These are phyloP conservation scores for Hypocryptadius cinnamomeus DNA, from an alignment of 2,113 vertebrate genomes.

Conservation along the genomic window DNA sequence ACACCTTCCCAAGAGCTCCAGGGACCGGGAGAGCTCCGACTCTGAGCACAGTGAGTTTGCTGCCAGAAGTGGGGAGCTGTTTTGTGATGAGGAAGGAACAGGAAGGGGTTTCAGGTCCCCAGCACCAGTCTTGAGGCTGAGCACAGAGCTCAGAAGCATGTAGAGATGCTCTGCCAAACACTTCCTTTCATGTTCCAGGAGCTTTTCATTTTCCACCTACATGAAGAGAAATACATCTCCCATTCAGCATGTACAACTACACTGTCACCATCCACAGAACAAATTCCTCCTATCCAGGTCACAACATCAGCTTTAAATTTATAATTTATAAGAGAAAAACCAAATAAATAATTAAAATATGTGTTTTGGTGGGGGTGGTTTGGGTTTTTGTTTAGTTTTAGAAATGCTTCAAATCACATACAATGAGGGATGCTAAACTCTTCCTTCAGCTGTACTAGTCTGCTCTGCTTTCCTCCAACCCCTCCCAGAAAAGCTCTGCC, in stretches of 20 bases:
- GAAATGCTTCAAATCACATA: neutral
- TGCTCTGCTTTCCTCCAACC: neutral
- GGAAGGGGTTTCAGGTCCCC: neutral
- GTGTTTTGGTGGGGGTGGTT: neutral
- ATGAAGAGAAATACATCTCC: neutral
- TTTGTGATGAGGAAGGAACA: neutral
- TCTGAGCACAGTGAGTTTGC: neutral
- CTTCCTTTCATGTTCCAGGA: slow-evolving; percentile 77
- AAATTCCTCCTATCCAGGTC: neutral
- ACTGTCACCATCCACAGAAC: neutral
- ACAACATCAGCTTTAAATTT: neutral
- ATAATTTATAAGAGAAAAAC: neutral
- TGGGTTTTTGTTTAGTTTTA: neutral
- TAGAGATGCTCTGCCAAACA: slow-evolving; percentile 79
- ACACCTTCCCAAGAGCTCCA: slow-evolving; percentile 76
- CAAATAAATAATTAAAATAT: neutral
- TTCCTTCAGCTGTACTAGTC: neutral
- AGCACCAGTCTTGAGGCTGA: slow-evolving; percentile 42
- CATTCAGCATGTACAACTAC: neutral
- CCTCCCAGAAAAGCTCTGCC: neutral
- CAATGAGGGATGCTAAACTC: accelerated
- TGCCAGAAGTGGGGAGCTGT: neutral
- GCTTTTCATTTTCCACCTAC: slow-evolving; percentile 81
- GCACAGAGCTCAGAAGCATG: slow-evolving; percentile 72
- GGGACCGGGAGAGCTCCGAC: slow-evolving; percentile 13